Evolutionary conservation across 2,888 invertebrate genomes (phyloP).

Genomic region (Ochlodes sylvanus): DNA sequence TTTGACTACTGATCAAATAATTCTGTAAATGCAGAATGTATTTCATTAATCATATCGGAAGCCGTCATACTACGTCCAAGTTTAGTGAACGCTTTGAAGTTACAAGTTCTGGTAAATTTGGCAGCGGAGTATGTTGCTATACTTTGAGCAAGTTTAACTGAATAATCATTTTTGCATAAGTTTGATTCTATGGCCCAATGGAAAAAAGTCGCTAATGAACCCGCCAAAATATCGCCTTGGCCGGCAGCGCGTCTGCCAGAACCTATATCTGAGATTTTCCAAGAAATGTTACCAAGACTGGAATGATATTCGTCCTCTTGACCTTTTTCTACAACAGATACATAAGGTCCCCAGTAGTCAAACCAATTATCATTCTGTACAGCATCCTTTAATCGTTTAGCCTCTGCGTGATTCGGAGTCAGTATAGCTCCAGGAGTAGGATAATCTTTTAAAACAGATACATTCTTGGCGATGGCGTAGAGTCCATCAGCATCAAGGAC

Average conservation of each 20-base stretch:
- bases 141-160: constrained; percentile 86
- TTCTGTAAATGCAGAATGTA: constrained; percentile 89
- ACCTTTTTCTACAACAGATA: constrained; percentile 72
- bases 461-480: constrained; percentile 88
- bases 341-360: constrained; percentile 81
- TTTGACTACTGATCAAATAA: constrained; percentile 32
- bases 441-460: constrained; percentile 88
- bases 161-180: constrained; percentile 58
- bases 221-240: constrained; percentile 97
- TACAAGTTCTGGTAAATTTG: constrained; percentile 91
- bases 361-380: constrained; percentile 73
- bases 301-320: constrained; percentile 63
- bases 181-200: constrained; percentile 89
- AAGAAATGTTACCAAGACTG: constrained; percentile 60
- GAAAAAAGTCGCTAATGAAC: constrained; percentile 92
- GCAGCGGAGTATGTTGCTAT: constrained; percentile 93
- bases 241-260: constrained; percentile 97
- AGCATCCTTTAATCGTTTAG: constrained; percentile 87
- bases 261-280: constrained; percentile 88
- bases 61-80: constrained; percentile 93
- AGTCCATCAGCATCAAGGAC: constrained; percentile 96
- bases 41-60: constrained; percentile 93
- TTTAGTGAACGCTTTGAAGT: constrained; percentile 88
- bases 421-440: constrained; percentile 88
- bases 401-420: constrained; percentile 95